Base-by-base conservation (phyloP, 2,888 invertebrate genomes). In the Andrena hattorfiana region DNA sequence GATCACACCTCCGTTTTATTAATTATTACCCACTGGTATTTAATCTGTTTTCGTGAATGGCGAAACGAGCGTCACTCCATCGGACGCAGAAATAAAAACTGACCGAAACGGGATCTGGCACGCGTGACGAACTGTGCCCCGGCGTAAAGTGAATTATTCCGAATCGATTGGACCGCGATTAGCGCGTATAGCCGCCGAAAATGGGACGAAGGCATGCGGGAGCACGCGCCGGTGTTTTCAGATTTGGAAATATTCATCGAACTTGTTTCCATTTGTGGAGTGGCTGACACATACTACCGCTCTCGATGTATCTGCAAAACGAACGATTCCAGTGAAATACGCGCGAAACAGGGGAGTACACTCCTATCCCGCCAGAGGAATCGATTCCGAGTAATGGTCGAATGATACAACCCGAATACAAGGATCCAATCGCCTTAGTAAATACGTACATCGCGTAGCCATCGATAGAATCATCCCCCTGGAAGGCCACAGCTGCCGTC, bases 71-170 rank as follows among this genome's bases (percentile, higher is more conserved):
- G 26, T 54, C 28, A 4, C 13, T 1, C 16, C 28, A 16, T 8
- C 30, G 49, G 13, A 54, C 23, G 70, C 16, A 5, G 42, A 1
- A 42, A 16, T 42, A 76, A 66, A 76, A 70, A n/a, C 10, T 4
- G 54, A 48, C 64, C 64, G 35, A 54, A 68, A 54, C 28, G 10
- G 67, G 48, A 78, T 67, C 60, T 59, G 71, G 66, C 49, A n/a
- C 72, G 32, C 8, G n/a, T 56, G 69, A 56, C 35, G 56, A 72
- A 72, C 49, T 63, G 51, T 10, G 23, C 1, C 28, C 48, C 16
- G 48, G 42, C 4, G 20, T 26, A 73, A 73, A 73, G 51, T 74
- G 26, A 60, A 73, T 78, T 78, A 78, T 56, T 68, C 62, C 68
- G 62, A 42, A 54, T 75, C 68, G 68, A 78, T 78, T 75, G 56